Base-by-base conservation (phyloP, 2,888 invertebrate genomes). In the Hyppa rectilinea region DNA sequence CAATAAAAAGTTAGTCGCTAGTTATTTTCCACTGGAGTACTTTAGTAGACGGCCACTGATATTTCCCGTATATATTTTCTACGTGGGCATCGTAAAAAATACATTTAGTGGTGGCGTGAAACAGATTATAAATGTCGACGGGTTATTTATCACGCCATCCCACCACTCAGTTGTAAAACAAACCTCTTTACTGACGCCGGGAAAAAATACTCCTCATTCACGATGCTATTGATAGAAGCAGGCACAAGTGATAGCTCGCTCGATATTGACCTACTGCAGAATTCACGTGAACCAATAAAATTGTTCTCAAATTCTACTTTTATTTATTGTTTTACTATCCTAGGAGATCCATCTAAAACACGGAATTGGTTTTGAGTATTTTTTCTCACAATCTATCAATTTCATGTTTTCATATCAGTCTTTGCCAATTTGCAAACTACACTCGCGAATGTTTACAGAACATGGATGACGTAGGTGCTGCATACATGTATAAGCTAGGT, bases 81-180 rank as follows among this genome's bases (percentile, higher is more conserved):
- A 73, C 83, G 73, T 73, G 73, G 66, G 72, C 69, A 73, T 80
- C 84, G 84, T 82, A 85, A 86, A 87, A 85, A 87, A 88, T 84
- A 85, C 82, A 87, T 86, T 79, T 78, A 80, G 83, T 85, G 84
- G 80, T 87, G 86, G 86, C 82, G 76, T 85, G 75, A 79, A 81
- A 82, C 77, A 88, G 84, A 89, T 84, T 87, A 85, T 89, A 87
- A 87, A 89, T 76, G 84, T 86, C 85, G 66, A 83, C 75, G 71
- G 67, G 74, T 83, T 85, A 87, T 89, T 88, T 87, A 88, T 88
- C 83, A 75, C 86, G 59, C 71, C 78, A 78, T 63, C 64, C 81
- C 71, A 81, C 71, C 80, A 83, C 88, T 85, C 84, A 81, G 85
- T 87, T 86, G 83, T 89, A 87, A 89, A 89, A 83, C 84, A 80